A percentile compares a stretch with the other conserved stretches of the same genome.
Evolutionary conservation across 2,113 vertebrate species (phyloP).

Genomic region (Hylia prasina): DNA sequence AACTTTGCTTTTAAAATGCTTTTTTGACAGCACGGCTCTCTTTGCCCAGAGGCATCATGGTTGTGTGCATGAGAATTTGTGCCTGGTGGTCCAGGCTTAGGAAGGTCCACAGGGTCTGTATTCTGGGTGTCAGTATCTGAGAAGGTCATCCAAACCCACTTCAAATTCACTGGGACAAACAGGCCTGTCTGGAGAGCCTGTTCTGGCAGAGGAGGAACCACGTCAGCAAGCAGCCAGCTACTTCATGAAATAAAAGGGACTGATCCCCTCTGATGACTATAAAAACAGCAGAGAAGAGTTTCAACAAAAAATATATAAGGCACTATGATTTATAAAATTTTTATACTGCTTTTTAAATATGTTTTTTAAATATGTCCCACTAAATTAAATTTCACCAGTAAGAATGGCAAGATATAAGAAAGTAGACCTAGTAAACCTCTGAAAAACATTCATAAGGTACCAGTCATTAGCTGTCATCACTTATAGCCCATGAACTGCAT

Average conservation of each 20-base stretch:
- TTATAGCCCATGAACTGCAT: neutral
- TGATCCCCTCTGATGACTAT: neutral
- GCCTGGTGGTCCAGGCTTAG: neutral
- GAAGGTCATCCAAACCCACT: neutral
- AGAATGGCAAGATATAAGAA: neutral
- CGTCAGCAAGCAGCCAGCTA: neutral
- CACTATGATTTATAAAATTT: neutral
- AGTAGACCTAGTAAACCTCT: neutral
- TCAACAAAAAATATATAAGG: neutral
- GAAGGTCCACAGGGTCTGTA: neutral
- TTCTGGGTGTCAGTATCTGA: neutral
- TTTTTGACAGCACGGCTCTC: neutral
- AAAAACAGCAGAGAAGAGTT: neutral
- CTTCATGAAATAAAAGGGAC: neutral
- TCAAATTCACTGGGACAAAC: neutral
- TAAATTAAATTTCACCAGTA: neutral
- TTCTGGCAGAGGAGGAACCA: neutral
- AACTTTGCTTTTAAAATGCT: neutral
- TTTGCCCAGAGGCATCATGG: neutral
- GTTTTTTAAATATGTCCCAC: no score
- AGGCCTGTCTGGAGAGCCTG: neutral
- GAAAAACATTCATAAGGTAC: neutral
- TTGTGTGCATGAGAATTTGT: neutral
- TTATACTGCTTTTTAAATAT: neutral
- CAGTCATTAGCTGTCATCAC: neutral